Conservation (phyloP, 2,113 vertebrate genomes). For the Phrynocephalus versicolor region DNA sequence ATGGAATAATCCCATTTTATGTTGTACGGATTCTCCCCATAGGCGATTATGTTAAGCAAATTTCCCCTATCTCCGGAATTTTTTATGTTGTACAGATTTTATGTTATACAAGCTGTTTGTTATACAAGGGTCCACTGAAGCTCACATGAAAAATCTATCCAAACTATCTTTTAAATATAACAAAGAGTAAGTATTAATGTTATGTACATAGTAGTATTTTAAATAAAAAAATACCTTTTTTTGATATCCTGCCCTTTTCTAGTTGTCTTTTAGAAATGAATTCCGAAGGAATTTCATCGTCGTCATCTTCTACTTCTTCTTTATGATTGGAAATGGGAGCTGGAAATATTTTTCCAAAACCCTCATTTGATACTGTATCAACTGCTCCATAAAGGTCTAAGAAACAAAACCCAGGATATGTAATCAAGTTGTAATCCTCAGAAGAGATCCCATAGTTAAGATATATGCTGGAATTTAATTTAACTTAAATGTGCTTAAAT, state of each 20-base stretch:
- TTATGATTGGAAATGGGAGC: constrained; percentile 71
- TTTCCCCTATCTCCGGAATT: too few species aligned
- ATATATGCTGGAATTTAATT: neutral
- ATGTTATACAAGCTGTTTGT: too few species aligned
- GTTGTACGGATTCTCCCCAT: too few species aligned
- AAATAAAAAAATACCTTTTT: constrained; percentile 79
- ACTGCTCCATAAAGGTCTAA: constrained; percentile 57
- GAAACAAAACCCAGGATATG: constrained; percentile 17
- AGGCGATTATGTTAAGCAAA: too few species aligned
- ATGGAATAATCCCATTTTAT: too few species aligned
- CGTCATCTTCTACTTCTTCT: constrained; percentile 81
- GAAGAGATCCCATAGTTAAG: neutral
- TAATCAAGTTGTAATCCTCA: neutral
- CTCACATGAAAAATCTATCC: neutral
- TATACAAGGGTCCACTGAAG: too few species aligned
- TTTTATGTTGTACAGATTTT: too few species aligned
- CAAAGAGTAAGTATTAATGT: neutral
- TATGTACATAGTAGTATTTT: neutral
- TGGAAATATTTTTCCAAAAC: constrained; percentile 96
- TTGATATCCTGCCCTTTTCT: constrained; percentile 88
- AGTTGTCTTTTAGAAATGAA: constrained; percentile 92
- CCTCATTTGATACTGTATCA: constrained; percentile 70
- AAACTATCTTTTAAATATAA: neutral
- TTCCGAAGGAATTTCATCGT: constrained; percentile 84
- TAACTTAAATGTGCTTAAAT: neutral